Percentiles rank a stretch among this genome's conserved stretches.
Evolutionary conservation across 1,140 invertebrate genomes (phyloP).

Genomic region (Heterodera carotae): DNA sequence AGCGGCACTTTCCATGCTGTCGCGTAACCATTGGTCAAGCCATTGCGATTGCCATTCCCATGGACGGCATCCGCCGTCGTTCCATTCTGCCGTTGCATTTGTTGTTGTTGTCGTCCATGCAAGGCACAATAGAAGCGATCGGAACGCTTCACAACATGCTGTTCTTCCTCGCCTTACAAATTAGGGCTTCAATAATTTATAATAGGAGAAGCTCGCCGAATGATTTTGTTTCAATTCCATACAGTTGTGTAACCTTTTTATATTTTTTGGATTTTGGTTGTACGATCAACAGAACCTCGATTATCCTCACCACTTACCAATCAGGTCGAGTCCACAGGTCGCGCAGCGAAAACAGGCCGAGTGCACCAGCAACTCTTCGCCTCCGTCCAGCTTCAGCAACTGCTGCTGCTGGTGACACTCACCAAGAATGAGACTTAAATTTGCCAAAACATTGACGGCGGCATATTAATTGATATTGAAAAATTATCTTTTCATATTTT

Average conservation of each 20-base stretch:
- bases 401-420: neutral
- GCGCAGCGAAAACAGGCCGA: conserved; percentile 29
- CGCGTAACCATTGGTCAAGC: neutral
- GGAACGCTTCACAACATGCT: conserved; percentile 6
- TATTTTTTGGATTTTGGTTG: too few species aligned
- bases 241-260: too few species aligned
- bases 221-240: too few species aligned
- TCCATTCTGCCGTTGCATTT: neutral
- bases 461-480: too few species aligned
- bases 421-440: conserved; percentile 5
- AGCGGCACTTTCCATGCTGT: neutral
- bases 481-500: too few species aligned
- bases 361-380: conserved; percentile 20
- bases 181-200: too few species aligned
- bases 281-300: neutral
- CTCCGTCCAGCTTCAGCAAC: neutral
- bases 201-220: too few species aligned
- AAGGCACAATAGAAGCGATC: conserved; percentile 28
- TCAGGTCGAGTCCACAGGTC: conserved; percentile 25
- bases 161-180: neutral
- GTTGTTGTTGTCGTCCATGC: conserved; percentile 7
- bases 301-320: neutral
- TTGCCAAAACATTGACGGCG: neutral
- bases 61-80: neutral
- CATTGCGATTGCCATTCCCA: neutral